Percentiles rank a stretch among this genome's conserved stretches.
Conservation (phyloP, 2,113 vertebrate genomes). For the Meriones unguiculatus region DNA sequence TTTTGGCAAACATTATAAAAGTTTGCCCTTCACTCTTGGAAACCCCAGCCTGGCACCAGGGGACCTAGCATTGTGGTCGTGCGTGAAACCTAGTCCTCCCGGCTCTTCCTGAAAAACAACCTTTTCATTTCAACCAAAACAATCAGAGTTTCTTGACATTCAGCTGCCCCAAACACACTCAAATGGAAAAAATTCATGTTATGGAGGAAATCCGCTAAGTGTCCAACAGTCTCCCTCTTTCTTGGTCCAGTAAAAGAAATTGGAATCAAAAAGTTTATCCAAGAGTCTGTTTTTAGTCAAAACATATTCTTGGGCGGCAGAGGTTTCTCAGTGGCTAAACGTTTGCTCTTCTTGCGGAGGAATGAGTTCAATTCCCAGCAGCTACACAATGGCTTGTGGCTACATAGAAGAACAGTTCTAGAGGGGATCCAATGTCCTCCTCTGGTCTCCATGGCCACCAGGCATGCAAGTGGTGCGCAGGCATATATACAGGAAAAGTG, state of each 20-base stretch:
- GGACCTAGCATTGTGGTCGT: slow-evolving; percentile 27
- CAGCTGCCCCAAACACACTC: background rate
- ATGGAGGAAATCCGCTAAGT: background rate
- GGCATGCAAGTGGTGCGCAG: background rate
- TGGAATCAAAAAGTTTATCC: background rate
- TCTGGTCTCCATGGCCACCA: background rate
- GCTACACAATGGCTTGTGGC: background rate
- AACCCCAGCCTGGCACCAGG: slow-evolving; percentile 28
- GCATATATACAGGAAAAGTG: background rate
- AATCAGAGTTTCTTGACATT: background rate
- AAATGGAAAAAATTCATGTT: background rate
- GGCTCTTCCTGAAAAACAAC: background rate
- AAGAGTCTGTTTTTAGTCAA: background rate
- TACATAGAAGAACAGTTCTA: background rate
- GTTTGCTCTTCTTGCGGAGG: background rate
- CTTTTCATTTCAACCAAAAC: slow-evolving; percentile 6
- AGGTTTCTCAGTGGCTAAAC: background rate
- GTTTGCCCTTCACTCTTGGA: background rate
- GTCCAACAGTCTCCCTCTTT: background rate
- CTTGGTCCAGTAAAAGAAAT: background rate
- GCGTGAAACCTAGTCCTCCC: background rate
- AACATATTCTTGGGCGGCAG: background rate
- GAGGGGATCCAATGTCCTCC: background rate
- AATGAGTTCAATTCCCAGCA: background rate
- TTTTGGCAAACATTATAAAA: background rate